A percentile compares a stretch with the other conserved stretches of the same genome.
Evolutionary conservation across 2,797 vertebrate species (phyloP).

Genomic region (Rhinichthys osculus): DNA sequence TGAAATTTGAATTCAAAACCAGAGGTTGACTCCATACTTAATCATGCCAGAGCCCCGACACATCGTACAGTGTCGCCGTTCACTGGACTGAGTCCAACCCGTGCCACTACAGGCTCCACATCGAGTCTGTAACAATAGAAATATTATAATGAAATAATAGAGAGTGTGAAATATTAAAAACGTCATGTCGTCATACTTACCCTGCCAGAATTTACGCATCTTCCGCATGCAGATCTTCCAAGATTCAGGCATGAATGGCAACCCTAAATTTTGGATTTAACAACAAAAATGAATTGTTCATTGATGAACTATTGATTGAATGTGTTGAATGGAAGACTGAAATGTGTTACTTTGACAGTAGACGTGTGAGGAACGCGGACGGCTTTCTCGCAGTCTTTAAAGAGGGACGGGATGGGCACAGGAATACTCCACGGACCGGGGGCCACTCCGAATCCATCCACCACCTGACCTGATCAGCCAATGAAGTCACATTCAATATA

Average conservation of each 20-base stretch:
- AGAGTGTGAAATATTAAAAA: neutral
- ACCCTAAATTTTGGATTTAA: slow-evolving; percentile 53
- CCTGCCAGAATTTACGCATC: slow-evolving; percentile 62
- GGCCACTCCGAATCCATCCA: slow-evolving; percentile 58
- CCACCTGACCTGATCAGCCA: slow-evolving; percentile 60
- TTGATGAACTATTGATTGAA: neutral
- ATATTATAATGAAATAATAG: neutral
- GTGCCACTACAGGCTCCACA: slow-evolving; percentile 63
- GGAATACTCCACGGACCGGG: slow-evolving; percentile 67
- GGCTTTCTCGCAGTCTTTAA: slow-evolving; percentile 51
- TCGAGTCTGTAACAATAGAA: slow-evolving; percentile 48
- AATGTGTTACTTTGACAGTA: slow-evolving; percentile 63
- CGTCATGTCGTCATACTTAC: slow-evolving; percentile 52
- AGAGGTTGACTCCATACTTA: slow-evolving; percentile 26
- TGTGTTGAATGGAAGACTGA: neutral
- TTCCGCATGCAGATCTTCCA: slow-evolving; percentile 59
- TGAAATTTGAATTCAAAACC: neutral
- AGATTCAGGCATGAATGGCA: slow-evolving; percentile 64
- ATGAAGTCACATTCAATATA: neutral
- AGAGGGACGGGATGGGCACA: slow-evolving; percentile 62
- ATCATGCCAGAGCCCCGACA: slow-evolving; percentile 60
- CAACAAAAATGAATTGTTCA: neutral
- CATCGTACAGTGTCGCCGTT: slow-evolving; percentile 7
- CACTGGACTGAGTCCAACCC: neutral
- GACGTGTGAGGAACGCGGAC: slow-evolving; percentile 69